Conservation (phyloP, 2,797 vertebrate species). For the Hirundo rustica region DNA sequence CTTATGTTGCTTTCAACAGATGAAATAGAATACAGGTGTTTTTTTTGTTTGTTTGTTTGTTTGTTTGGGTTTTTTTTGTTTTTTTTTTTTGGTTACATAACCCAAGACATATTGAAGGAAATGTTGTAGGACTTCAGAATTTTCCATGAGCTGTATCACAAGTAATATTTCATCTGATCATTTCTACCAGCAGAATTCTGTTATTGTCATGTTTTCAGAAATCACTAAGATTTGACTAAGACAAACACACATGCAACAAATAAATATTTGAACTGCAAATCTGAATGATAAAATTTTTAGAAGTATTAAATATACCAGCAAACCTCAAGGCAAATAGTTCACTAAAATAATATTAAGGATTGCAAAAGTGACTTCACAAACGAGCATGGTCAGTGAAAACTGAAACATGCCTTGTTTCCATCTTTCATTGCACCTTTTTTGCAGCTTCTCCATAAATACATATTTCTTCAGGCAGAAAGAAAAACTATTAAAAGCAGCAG, state of each 20-base stretch:
- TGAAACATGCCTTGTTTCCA: neutral
- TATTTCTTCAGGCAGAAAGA: neutral
- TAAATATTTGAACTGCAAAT: neutral
- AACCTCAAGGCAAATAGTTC: neutral
- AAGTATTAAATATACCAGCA: neutral
- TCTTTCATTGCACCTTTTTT: neutral
- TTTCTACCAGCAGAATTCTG: neutral
- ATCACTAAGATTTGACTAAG: neutral
- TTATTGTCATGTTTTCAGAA: neutral
- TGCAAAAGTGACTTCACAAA: neutral
- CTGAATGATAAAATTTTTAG: neutral
- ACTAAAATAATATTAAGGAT: neutral
- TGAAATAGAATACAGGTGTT: too few relatives aligned
- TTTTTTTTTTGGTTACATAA: too few relatives aligned
- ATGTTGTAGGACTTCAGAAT: neutral
- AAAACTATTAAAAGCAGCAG: conserved; percentile 46
- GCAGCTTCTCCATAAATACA: neutral
- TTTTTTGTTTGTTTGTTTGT: too few relatives aligned
- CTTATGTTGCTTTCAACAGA: too few relatives aligned
- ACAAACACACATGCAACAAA: neutral
- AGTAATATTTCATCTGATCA: neutral
- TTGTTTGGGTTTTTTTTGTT: too few relatives aligned
- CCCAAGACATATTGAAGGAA: neutral
- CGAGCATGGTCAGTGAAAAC: neutral
- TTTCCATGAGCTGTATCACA: neutral